Percentiles rank a stretch among this genome's conserved stretches.
Conservation (phyloP, 2,888 invertebrate species). For the Catocala nupta region DNA sequence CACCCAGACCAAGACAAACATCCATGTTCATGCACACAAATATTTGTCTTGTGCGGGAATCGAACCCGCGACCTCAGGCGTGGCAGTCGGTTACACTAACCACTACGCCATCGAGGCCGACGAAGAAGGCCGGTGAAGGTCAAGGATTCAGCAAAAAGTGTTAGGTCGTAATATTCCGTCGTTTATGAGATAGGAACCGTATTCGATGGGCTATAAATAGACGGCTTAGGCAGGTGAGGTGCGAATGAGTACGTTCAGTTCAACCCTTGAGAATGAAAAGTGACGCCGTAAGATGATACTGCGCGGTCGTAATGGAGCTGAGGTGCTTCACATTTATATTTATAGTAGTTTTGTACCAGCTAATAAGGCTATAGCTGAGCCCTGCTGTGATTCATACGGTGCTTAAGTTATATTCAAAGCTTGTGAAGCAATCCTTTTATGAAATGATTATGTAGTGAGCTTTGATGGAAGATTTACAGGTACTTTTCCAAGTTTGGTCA, state of each 20-base stretch:
- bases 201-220: conserved; percentile 49
- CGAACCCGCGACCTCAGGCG: too few species aligned
- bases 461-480: too few species aligned
- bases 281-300: conserved; percentile 37
- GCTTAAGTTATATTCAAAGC: conserved; percentile 21
- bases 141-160: conserved; percentile 22
- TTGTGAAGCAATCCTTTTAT: conserved; percentile 1
- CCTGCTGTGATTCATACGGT: conserved; percentile 22
- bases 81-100: too few species aligned
- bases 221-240: conserved; percentile 48
- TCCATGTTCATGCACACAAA: too few species aligned
- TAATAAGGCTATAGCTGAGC: conserved; percentile 35
- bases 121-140: too few species aligned
- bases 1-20: too few species aligned
- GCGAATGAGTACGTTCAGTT: conserved; percentile 43
- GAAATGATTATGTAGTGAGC: not conserved
- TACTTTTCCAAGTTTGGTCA: too few species aligned
- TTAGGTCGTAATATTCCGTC: conserved; percentile 30
- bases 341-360: conserved; percentile 42
- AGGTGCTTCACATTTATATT: conserved; percentile 55
- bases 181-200: conserved; percentile 32
- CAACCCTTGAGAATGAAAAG: conserved; percentile 41
- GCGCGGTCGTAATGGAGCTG: conserved; percentile 28
- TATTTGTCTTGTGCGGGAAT: too few species aligned
- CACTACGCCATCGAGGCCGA: too few species aligned